Percentiles rank a stretch among this genome's conserved stretches.
Conservation (phyloP, 1,140 invertebrate genomes). For the Drosophila watanabei region DNA sequence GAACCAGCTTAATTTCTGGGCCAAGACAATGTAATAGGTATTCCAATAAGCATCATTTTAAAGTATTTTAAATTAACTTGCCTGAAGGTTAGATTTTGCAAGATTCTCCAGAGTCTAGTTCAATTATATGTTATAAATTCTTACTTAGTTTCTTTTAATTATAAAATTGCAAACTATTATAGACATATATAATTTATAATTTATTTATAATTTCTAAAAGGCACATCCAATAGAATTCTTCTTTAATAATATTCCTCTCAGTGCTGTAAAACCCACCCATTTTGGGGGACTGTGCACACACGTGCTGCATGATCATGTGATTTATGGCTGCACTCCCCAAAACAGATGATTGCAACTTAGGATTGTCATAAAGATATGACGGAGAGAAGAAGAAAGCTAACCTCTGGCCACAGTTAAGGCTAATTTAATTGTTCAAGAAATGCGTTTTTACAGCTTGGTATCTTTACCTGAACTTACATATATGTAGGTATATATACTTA, state of each 20-base stretch:
- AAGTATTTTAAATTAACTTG: too few species aligned
- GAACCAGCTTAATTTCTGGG: not conserved
- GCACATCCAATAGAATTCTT: not conserved
- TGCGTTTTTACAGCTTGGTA: slow-evolving; percentile 22
- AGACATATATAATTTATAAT: too few species aligned
- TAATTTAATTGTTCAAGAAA: slow-evolving; percentile 52
- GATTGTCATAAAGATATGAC: slow-evolving; percentile 52
- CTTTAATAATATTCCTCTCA: slow-evolving; percentile 1
- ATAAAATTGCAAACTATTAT: too few species aligned
- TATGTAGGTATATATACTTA: not conserved
- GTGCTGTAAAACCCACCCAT: slow-evolving; percentile 4
- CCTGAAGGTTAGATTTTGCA: too few species aligned
- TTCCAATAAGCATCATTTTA: not conserved
- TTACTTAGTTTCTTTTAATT: too few species aligned
- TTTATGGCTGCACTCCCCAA: slow-evolving; percentile 53
- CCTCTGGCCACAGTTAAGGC: slow-evolving; percentile 32
- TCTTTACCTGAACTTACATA: slow-evolving; percentile 17
- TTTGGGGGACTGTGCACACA: slow-evolving; percentile 11
- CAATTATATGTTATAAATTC: too few species aligned
- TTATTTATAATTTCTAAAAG: too few species aligned
- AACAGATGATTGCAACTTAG: slow-evolving; percentile 44
- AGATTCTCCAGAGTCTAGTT: too few species aligned
- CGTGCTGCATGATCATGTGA: slow-evolving; percentile 64
- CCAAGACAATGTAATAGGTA: not conserved
- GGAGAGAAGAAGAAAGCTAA: slow-evolving; percentile 41